Evolutionary conservation across 2,888 invertebrate genomes (phyloP), one percentile per base, ranked within the genome.

Genomic region (Schizotus pectinicornis): DNA sequence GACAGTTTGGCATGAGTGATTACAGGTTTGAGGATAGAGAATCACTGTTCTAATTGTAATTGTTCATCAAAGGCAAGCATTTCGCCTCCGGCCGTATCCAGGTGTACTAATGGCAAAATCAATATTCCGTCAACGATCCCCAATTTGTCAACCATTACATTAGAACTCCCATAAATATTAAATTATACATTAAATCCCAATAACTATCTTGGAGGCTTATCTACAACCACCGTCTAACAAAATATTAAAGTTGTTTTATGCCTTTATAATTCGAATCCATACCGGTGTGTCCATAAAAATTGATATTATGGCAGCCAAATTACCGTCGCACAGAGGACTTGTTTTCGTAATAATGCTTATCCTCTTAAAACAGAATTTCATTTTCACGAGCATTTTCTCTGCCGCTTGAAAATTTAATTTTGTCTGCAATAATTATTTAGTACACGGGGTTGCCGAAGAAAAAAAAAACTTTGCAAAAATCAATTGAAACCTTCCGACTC

Each of bases 101-200:
- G 67, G 71, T 72, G 68, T 65, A 68, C 70, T 72, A 72, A 72
- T 72, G 70, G 62, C 56, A 72, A 71, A 72, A 72, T 72, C 72
- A 67, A 72, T 72, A 69, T 61, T 66, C 65, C 63, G 65, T 68
- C 66, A 67, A 68, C 70, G 68, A 67, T 68, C 65, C 65, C 64
- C 71, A 72, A 71, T 73, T 72, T 71, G 71, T 72, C 71, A 71
- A 69, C 70, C 68, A 67, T 68, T 69, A 69, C 68, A 70, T 68
- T 67, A 69, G 63, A 64, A 67, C 66, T 65, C 62, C 67, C 65
- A 71, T 73, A 71, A 71, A 73, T 73, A 71, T 69, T 71, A 68
- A 66, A 71, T 70, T 68, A 63, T 67, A 61, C 63, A 65, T 63
- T 67, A 65, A 65, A 63, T 62, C 59, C 59, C 57, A 62, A 62